Conservation (phyloP, 2,888 invertebrate species). For the Torymus tubicola region DNA sequence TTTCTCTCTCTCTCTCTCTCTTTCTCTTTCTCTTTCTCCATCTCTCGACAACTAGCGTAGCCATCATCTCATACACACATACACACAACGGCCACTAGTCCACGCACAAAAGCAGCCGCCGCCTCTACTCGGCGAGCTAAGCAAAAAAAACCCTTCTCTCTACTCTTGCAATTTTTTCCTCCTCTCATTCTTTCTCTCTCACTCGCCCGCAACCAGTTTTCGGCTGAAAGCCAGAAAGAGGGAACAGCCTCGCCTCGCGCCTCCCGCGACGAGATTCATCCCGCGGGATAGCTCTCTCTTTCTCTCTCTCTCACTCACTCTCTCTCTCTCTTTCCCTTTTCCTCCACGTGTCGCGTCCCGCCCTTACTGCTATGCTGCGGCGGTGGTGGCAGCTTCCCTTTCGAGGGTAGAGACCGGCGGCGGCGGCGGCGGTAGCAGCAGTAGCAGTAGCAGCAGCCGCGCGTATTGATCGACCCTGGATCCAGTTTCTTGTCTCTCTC, state of each 20-base stretch:
- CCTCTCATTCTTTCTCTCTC: neutral
- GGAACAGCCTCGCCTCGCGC: neutral
- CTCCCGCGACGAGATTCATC: conserved; percentile 38
- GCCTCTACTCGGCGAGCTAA: neutral
- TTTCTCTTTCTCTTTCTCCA: neutral
- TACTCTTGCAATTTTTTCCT: conserved; percentile 7
- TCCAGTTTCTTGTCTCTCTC: conserved; percentile 50
- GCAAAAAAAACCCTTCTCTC: neutral
- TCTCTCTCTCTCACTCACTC: conserved; percentile 50
- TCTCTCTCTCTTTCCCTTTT: conserved; percentile 51
- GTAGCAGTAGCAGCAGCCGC: conserved; percentile 1
- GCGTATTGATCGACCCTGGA: conserved; percentile 59
- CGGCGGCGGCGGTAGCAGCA: neutral
- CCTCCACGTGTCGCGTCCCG: conserved; percentile 19
- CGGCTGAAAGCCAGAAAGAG: conserved; percentile 16
- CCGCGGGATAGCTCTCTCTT: conserved; percentile 40
- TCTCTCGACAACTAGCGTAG: neutral
- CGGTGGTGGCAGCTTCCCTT: conserved; percentile 22
- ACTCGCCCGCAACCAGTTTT: conserved; percentile 25
- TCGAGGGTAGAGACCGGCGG: conserved; percentile 27
- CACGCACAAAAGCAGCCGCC: conserved; percentile 6
- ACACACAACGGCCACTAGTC: neutral
- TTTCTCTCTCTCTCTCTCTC: conserved; percentile 1
- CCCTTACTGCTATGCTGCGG: conserved; percentile 15
- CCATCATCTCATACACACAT: neutral